These are phyloP conservation scores for Sebastes fasciatus DNA, from an alignment of 2,113 vertebrate species.

Conservation along the genomic window DNA sequence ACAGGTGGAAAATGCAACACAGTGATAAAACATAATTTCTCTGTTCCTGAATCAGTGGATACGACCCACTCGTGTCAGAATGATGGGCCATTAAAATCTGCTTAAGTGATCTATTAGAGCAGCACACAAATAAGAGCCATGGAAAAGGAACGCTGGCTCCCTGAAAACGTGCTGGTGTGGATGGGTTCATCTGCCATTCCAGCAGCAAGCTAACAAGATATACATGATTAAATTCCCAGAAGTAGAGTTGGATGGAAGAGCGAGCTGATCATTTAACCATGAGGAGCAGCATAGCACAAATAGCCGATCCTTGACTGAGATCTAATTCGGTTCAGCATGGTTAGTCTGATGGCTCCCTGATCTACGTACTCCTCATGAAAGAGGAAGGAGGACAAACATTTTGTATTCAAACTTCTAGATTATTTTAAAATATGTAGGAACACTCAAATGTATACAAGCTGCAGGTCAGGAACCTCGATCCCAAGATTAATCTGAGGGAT, in stretches of 20 bases:
- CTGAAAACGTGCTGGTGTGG: background rate
- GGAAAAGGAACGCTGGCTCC: background rate
- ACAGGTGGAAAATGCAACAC: conserved; percentile 11
- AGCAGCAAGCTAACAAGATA: conserved; percentile 2
- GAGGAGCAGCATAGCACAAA: conserved; percentile 9
- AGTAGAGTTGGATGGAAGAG: background rate
- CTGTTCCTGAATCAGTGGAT: background rate
- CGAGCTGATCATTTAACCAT: conserved; percentile 29
- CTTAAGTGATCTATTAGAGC: background rate
- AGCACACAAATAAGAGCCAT: background rate
- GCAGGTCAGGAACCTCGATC: no score
- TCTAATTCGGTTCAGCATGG: conserved; percentile 6
- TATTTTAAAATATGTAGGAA: no score
- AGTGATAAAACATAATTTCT: background rate
- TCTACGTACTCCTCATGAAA: background rate
- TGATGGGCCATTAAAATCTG: conserved; percentile 6
- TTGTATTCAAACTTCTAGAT: background rate
- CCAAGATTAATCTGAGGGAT: background rate
- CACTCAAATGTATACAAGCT: background rate
- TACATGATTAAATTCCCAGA: conserved; percentile 21
- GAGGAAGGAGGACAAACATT: background rate
- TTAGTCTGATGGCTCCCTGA: background rate
- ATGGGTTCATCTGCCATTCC: conserved; percentile 7
- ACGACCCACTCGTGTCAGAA: background rate
- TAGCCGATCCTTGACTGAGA: conserved; percentile 11